Conservation (phyloP, 2,888 invertebrate species). For the Torymus texanus region DNA sequence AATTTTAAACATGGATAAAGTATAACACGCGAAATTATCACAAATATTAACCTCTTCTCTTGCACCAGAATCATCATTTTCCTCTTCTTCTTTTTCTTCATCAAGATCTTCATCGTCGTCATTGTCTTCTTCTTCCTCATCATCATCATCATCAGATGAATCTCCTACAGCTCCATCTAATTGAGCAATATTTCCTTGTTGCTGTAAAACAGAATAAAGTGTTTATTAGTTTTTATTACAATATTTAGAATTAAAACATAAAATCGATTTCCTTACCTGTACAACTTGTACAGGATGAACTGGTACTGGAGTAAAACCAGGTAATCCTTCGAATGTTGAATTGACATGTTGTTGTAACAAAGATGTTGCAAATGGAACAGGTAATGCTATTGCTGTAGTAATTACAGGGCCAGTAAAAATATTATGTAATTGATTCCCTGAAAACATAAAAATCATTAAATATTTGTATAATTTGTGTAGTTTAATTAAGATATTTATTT, state of each 20-base stretch:
- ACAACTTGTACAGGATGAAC: constrained; percentile 69
- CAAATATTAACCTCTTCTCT: constrained; percentile 70
- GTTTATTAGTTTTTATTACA: no score
- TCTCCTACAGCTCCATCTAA: constrained; percentile 81
- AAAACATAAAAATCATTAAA: constrained; percentile 51
- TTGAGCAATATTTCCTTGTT: constrained; percentile 73
- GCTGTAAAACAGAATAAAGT: constrained; percentile 41
- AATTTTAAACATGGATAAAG: neutral
- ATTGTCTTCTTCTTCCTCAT: constrained; percentile 83
- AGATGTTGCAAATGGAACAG: constrained; percentile 87
- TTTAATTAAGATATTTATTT: no score
- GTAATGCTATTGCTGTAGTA: constrained; percentile 91
- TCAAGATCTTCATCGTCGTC: constrained; percentile 77
- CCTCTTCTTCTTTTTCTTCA: constrained; percentile 76
- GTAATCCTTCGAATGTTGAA: constrained; percentile 82
- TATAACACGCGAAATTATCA: no score
- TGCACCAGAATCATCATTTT: constrained; percentile 72
- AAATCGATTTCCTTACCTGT: constrained; percentile 60
- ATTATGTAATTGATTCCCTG: constrained; percentile 79
- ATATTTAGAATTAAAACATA: no score
- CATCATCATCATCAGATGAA: constrained; percentile 86
- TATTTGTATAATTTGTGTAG: neutral
- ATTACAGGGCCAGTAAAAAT: constrained; percentile 92
- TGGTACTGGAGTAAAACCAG: constrained; percentile 72
- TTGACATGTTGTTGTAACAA: constrained; percentile 93